A percentile compares a stretch with the other conserved stretches of the same genome.
Evolutionary conservation across 2,888 invertebrate genomes (phyloP).

Genomic region (Operophtera brumata): DNA sequence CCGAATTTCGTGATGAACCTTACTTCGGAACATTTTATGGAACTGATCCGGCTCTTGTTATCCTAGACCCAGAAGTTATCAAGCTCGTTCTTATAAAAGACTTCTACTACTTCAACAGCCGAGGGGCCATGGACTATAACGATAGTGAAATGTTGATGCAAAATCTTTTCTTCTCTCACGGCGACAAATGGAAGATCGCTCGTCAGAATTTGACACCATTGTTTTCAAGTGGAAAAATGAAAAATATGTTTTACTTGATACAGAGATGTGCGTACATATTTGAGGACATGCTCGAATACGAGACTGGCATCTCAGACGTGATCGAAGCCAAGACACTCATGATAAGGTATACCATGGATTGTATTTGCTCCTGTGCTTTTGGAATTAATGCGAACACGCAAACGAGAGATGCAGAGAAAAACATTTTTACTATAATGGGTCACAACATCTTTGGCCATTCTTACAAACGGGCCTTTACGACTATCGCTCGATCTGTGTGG

Average conservation of each 20-base stretch:
- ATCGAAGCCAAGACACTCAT: slow-evolving; percentile 33
- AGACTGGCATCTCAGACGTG: slow-evolving; percentile 20
- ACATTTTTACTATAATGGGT: slow-evolving; percentile 42
- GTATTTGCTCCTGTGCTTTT: slow-evolving; percentile 44
- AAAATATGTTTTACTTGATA: slow-evolving; percentile 43
- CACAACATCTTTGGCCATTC: slow-evolving; percentile 33
- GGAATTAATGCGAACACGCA: slow-evolving; percentile 45
- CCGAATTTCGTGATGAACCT: slow-evolving; percentile 23
- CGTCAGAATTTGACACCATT: slow-evolving; percentile 42
- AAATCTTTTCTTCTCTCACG: slow-evolving; percentile 39
- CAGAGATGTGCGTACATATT: slow-evolving; percentile 34
- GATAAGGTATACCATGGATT: slow-evolving; percentile 44
- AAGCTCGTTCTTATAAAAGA: slow-evolving; percentile 43
- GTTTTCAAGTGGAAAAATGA: slow-evolving; percentile 42
- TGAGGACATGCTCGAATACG: slow-evolving; percentile 34
- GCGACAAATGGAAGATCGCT: slow-evolving; percentile 41
- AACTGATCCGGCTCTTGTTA: slow-evolving; percentile 34
- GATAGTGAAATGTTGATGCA: slow-evolving; percentile 34
- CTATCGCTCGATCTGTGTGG: slow-evolving; percentile 40
- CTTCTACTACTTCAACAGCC: slow-evolving; percentile 40
- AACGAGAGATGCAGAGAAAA: slow-evolving; percentile 32
- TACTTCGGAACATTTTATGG: slow-evolving; percentile 33
- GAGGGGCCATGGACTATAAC: slow-evolving; percentile 35
- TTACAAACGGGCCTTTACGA: slow-evolving; percentile 29
- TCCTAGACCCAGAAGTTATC: slow-evolving; percentile 39